These are phyloP conservation scores for Dendroctonus valens DNA, from an alignment of 1,140 invertebrate genomes.

Conservation along the genomic window DNA sequence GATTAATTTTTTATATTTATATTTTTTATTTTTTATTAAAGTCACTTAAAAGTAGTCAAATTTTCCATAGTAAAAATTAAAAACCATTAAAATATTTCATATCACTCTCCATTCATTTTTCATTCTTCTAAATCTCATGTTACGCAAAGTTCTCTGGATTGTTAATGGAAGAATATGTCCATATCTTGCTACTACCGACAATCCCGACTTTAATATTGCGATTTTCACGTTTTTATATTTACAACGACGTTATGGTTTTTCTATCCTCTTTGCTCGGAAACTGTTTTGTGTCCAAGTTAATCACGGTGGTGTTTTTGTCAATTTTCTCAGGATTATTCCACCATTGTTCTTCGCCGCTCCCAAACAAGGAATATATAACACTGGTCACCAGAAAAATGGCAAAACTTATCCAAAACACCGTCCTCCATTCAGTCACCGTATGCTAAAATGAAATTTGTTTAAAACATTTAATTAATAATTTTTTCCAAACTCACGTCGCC, in stretches of 20 bases:
- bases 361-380: constrained; percentile 69
- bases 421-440: constrained; percentile 71
- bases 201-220: too few species aligned
- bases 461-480: neutral
- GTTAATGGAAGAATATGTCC: too few species aligned
- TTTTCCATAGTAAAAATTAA: too few species aligned
- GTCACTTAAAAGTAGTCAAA: too few species aligned
- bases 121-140: too few species aligned
- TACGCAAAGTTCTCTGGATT: too few species aligned
- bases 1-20: too few species aligned
- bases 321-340: constrained; percentile 56
- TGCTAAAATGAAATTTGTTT: constrained; percentile 53
- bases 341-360: constrained; percentile 68
- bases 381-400: constrained; percentile 72
- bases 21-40: too few species aligned
- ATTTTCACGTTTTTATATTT: neutral
- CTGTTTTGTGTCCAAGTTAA: constrained; percentile 4
- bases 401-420: constrained; percentile 80
- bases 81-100: too few species aligned
- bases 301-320: neutral
- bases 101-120: too few species aligned
- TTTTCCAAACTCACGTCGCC: constrained; percentile 58
- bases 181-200: too few species aligned
- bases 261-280: neutral
- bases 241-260: neutral